Evolutionary conservation across 2,797 vertebrate species (phyloP), one percentile per base, ranked within the genome.

Genomic region (Bradypus variegatus): DNA sequence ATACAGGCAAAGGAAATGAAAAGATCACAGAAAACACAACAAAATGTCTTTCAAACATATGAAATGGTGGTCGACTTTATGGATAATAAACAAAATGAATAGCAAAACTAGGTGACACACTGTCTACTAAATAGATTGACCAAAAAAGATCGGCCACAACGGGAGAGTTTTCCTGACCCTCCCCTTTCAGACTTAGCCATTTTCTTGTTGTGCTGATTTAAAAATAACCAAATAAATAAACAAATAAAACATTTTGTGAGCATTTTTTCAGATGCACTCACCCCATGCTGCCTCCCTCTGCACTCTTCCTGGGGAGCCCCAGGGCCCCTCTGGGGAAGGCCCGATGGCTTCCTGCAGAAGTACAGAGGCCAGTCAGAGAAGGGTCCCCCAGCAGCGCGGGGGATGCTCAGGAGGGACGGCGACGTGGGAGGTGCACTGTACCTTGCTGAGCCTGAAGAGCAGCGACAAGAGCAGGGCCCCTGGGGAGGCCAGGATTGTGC

Each of bases 401-500:
- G 4, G 11, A 31, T 6, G 0, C 69, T 31, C 19, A 12, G 81
- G 36, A 18, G 58, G 31, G 21, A 23, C 58, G 50, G 6, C 10
- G 38, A 1, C 14, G 9, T 50, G 2, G 3, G 2, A 6, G 50
- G 21, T 0, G 2, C 0, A 1, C 3, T 86, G 36, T 90, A 97
- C 97, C 95, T 97, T 88, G 88, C 94, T 94, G 91, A 97, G 89
- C 79, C 98, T 96, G 95, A 98, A 98, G 81, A 98, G 96, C 89
- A 98, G 96, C 0, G 97, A 98, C 88, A 98, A 21, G n/a, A 98
- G 41, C 62, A 96, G 95, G 6, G 96, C 97, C 8, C 93, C 70
- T 0, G 98, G 98, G 78, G 98, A 96, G 64, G 97, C 97, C 69
- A 95, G 94, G 6, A 97, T 72, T 29, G 95, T 96, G 36, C 97